These are phyloP conservation scores for Paramormyrops kingsleyae DNA, from an alignment of 2,113 vertebrate genomes.

Conservation along the genomic window DNA sequence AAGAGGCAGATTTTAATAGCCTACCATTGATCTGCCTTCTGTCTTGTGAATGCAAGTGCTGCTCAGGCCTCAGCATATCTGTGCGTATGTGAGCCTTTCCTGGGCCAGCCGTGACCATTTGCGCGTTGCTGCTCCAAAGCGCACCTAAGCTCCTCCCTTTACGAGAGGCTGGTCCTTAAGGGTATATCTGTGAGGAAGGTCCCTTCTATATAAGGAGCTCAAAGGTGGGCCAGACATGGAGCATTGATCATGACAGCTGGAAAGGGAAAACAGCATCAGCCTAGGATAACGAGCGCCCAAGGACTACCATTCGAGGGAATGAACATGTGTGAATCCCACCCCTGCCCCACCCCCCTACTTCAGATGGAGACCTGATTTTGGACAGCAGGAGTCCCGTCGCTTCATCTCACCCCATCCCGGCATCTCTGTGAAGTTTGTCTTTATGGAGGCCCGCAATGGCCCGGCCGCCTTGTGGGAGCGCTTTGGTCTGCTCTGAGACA, in stretches of 20 bases:
- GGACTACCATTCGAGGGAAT: conserved; percentile 38
- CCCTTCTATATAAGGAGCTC: neutral
- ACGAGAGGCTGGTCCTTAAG: neutral
- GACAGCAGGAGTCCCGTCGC: neutral
- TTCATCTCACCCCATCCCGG: neutral
- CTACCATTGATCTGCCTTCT: neutral
- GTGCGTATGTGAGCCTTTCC: neutral
- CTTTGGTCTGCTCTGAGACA: neutral
- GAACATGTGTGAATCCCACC: conserved; percentile 27
- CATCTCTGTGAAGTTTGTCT: neutral
- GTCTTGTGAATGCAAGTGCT: neutral
- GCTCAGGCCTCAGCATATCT: neutral
- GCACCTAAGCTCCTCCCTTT: neutral
- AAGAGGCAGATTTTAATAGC: neutral
- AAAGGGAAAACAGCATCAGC: conserved; percentile 53
- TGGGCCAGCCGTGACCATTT: neutral
- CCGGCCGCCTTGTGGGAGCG: neutral
- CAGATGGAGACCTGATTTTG: neutral
- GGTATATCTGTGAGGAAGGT: neutral
- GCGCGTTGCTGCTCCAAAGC: neutral
- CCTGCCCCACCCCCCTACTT: neutral
- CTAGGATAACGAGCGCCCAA: conserved; percentile 26
- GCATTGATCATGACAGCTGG: neutral
- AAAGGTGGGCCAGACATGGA: neutral
- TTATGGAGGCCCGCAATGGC: too few species aligned